Evolutionary conservation across 1,140 invertebrate genomes (phyloP).

Genomic region (Hylyphantes graminicola): DNA sequence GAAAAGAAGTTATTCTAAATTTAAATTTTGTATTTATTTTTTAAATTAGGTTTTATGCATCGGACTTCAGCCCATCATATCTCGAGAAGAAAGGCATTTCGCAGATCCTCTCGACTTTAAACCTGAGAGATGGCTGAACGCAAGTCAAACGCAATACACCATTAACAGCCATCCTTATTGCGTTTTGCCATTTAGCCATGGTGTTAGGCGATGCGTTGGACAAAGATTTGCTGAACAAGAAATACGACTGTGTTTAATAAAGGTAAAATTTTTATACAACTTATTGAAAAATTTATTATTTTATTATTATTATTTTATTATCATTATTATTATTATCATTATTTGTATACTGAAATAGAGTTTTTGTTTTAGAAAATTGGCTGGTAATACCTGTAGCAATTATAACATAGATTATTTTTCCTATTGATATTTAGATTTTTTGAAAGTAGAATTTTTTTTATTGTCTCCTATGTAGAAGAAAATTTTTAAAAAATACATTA

Average conservation of each 20-base stretch:
- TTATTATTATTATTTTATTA: not conserved
- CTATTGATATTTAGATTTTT: too few species aligned
- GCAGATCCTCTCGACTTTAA: slow-evolving; percentile 75
- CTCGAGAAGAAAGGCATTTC: slow-evolving; percentile 81
- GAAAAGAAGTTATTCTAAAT: too few species aligned
- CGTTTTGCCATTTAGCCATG: slow-evolving; percentile 89
- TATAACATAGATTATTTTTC: too few species aligned
- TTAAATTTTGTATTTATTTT: too few species aligned
- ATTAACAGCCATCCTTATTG: slow-evolving; percentile 82
- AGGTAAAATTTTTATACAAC: slow-evolving; percentile 71
- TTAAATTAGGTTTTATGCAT: slow-evolving; percentile 80
- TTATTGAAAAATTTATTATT: not conserved
- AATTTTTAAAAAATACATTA: too few species aligned
- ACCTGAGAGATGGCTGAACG: slow-evolving; percentile 52
- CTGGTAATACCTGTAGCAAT: not conserved
- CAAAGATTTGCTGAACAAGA: slow-evolving; percentile 89
- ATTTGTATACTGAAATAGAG: not conserved
- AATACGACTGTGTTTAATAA: slow-evolving; percentile 80
- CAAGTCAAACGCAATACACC: not conserved
- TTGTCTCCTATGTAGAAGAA: too few species aligned
- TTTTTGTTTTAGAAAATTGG: not conserved
- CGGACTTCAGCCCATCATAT: slow-evolving; percentile 85
- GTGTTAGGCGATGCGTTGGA: slow-evolving; percentile 87
- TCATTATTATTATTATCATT: not conserved
- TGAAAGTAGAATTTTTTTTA: too few species aligned